Base-by-base conservation (phyloP, 1,140 invertebrate species). In the Tetranychus urticae region DNA sequence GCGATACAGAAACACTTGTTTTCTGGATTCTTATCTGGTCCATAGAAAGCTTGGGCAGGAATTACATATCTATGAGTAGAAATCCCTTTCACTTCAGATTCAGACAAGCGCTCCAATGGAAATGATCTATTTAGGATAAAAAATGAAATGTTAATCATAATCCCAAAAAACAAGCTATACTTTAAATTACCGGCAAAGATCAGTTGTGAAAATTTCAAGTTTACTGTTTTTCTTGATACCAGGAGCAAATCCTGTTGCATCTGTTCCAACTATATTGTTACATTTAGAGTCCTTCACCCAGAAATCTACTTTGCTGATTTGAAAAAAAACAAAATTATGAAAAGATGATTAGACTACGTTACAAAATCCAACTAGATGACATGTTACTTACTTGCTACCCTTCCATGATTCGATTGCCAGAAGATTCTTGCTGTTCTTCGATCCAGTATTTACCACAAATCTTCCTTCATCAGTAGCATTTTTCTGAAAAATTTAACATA, bases 191-290 rank as follows among this genome's bases (percentile, higher is more conserved):
- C 56, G 59, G 66, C 69, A 70, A 36, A 70, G 56, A 34, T 71
- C 69, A 10, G 68, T 55, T 14, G 59, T 61, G 63, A 71, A 71
- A 8, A 71, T 60, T 14, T 63, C 56, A 12, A 71, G 57, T 33
- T 62, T 65, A 33, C 71, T 62, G 12, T 62, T 56, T 64, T 66
- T 70, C 47, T 56, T 42, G 14, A 72, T 35, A 48, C 62, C 62
- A 10, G 70, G 70, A 8, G 60, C 45, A 58, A 71, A 70, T 33
- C 65, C 60, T n/a, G 62, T 62, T 13, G 70, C 70, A 60, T 71
- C 70, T 34, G 69, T 70, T 47, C 69, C 70, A 48, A 66, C 63
- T 54, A 72, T 71, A 56, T 58, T 62, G 33, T 67, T 67, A 58
- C 66, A 67, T 31, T 14, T 47, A 14, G 62, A 12, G 13, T 60